Evolutionary conservation across 2,113 vertebrate genomes (phyloP), one percentile per base, ranked within the genome.

Genomic region (Ancistrus triradiatus): DNA sequence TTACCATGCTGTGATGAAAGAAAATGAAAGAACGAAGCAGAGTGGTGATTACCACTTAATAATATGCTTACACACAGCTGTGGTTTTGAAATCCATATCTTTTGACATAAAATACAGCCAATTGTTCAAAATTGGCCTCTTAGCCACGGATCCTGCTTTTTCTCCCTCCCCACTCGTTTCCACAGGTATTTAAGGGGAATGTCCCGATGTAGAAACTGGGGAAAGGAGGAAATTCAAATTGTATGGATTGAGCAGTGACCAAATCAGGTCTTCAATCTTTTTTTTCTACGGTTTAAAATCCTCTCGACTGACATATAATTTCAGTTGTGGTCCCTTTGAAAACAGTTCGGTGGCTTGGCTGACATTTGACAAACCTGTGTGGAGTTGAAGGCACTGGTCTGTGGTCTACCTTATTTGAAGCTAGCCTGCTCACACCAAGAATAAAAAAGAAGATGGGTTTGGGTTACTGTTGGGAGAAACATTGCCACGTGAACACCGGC

Each of bases 311-410:
- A 79, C 77, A 75, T 79, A 68, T 76, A 76, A 79, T 81, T 78
- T 78, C 24, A 35, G 38, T 57, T 78, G 79, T 56, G 75, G 77
- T 76, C 74, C 61, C 59, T 79, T 75, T 79, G 74, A 81, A 76
- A 71, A 66, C 53, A 18, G 66, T 69, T 50, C 58, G 49, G 75
- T 64, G 80, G 80, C 76, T 81, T 81, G 78, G 80, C 80, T 81
- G 80, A 80, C 80, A 77, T 81, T 80, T 78, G 74, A 68, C 72
- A 74, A 81, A 81, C 76, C 77, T 81, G 78, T 77, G 66, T 75
- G 73, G 59, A 67, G 70, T 63, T 73, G 77, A 75, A 70, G 65
- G 52, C 52, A 42, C 60, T 72, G 73, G 70, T 73, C 69, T 73
- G 74, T 68, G 77, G 72, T 68, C 50, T 74, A 76, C 77, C 74